Percentiles rank a stretch among this genome's conserved stretches.
phyloP scores from a whole-genome alignment of 2,113 vertebrate genomes.

The Lagopus leucura region DNA sequence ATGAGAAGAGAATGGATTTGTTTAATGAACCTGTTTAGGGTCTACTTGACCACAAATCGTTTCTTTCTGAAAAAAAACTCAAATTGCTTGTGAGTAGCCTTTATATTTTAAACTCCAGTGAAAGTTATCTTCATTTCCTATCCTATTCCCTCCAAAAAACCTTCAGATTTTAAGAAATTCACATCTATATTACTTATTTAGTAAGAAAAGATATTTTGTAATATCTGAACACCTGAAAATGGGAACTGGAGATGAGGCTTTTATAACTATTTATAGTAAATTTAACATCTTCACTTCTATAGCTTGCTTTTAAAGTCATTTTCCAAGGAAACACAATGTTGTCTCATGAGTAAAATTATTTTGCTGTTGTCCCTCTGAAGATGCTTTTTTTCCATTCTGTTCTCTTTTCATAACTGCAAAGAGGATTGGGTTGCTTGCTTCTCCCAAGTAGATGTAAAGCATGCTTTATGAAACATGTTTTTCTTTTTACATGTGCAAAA shows the following conservation, averaged over 20 bases:
- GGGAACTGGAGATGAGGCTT: not conserved
- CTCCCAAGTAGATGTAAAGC: not conserved
- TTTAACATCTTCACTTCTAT: not conserved
- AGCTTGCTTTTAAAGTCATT: not conserved
- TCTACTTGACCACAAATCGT: not conserved
- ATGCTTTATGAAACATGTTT: not conserved
- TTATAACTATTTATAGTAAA: not conserved
- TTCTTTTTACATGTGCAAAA: not conserved
- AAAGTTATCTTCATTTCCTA: not conserved
- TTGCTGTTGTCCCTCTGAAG: not conserved
- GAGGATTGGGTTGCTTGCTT: not conserved
- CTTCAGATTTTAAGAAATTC: not conserved
- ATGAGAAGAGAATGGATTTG: not conserved
- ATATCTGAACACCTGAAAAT: not conserved
- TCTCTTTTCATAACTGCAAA: not conserved
- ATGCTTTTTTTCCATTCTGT: not conserved
- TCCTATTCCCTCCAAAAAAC: accelerated
- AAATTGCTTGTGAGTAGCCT: not conserved
- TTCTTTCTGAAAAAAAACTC: not conserved
- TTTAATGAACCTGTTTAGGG: not conserved
- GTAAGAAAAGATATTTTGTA: not conserved
- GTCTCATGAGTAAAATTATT: not conserved
- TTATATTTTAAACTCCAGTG: not conserved
- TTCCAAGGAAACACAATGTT: not conserved
- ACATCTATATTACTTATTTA: not conserved